These are phyloP conservation scores for Lordiphosa clarofinis DNA, from an alignment of 1,140 invertebrate species.

Conservation along the genomic window DNA sequence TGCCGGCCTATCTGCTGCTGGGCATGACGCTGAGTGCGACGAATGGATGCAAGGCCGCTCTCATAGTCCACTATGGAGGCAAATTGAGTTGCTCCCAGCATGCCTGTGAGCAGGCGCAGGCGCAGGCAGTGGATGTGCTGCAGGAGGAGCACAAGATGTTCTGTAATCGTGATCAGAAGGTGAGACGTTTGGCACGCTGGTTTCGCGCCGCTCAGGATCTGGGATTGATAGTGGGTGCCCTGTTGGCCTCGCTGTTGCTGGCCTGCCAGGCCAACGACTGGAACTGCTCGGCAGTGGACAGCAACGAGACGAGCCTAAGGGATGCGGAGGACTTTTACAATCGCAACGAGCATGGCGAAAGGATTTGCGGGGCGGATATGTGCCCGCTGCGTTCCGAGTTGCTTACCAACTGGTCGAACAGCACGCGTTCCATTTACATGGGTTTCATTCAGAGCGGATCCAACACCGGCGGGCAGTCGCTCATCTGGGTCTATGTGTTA, in stretches of 20 bases:
- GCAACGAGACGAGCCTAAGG: constrained; percentile 19
- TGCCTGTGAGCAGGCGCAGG: constrained; percentile 79
- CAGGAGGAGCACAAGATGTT: constrained; percentile 78
- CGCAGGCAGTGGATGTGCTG: constrained; percentile 74
- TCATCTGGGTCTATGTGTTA: constrained; percentile 82
- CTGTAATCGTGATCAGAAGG: constrained; percentile 78
- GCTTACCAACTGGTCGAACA: constrained; percentile 18
- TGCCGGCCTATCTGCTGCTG: constrained; percentile 82
- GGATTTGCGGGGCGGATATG: constrained; percentile 81
- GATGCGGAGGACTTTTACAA: constrained; percentile 79
- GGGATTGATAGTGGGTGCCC: constrained; percentile 81
- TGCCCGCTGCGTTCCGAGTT: constrained; percentile 77
- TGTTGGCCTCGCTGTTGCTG: constrained; percentile 80
- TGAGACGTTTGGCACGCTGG: constrained; percentile 70
- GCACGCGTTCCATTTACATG: constrained; percentile 43
- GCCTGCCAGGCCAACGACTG: constrained; percentile 76
- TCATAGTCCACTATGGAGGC: constrained; percentile 83
- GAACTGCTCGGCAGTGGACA: constrained; percentile 47
- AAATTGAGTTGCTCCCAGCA: constrained; percentile 82
- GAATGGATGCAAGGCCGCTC: constrained; percentile 81
- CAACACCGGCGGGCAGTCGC: constrained; percentile 79
- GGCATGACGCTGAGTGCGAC: constrained; percentile 82
- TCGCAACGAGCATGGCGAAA: constrained; percentile 79
- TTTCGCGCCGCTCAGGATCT: constrained; percentile 81
- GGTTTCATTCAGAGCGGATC: constrained; percentile 58